phyloP scores from a whole-genome alignment of 2,113 vertebrate species.

The Gracilinanus agilis region DNA sequence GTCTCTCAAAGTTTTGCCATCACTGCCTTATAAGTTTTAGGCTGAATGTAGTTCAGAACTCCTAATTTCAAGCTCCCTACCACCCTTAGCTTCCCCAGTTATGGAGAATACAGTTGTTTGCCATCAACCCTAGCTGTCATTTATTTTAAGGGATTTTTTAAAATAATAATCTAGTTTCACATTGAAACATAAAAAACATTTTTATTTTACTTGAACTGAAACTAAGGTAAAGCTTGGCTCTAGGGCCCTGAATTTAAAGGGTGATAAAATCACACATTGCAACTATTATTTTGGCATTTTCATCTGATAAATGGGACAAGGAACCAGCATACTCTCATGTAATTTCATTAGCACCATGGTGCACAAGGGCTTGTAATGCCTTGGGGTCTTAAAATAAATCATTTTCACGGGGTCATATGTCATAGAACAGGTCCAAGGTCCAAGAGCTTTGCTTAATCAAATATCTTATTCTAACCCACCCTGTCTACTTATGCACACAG shows the following conservation, averaged over 20 bases:
- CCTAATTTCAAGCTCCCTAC: not conserved
- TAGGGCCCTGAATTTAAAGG: not conserved
- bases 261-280: not conserved
- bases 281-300: not conserved
- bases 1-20: too few relatives aligned
- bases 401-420: not conserved
- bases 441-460: not conserved
- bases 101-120: not conserved
- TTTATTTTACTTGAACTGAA: not conserved
- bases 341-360: not conserved
- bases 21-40: not conserved
- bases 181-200: not conserved
- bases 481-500: not conserved
- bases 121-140: not conserved
- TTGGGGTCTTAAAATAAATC: not conserved
- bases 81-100: not conserved
- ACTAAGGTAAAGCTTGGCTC: not conserved
- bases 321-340: not conserved
- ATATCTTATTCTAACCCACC: not conserved
- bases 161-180: not conserved
- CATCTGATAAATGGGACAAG: not conserved
- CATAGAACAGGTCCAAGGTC: not conserved
- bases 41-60: not conserved
- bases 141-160: not conserved
- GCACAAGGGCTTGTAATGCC: not conserved